Percentiles rank a stretch among this genome's conserved stretches.
Evolutionary conservation across 1,140 invertebrate genomes (phyloP).

Genomic region (Neomicropteryx cornuta): DNA sequence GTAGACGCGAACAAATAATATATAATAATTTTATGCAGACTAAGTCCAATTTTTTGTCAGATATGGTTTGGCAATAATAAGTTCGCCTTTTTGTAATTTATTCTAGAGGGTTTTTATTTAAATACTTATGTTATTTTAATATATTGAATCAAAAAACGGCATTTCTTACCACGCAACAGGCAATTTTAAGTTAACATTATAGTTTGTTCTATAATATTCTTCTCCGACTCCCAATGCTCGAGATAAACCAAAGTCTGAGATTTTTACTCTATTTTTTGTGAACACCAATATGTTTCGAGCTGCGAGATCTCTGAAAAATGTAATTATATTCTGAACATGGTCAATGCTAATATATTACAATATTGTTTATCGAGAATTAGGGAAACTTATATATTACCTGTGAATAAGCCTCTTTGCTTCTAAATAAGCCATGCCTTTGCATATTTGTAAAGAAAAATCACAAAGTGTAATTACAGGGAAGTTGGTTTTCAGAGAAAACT

Average conservation of each 20-base stretch:
- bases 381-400: slow-evolving; percentile 32
- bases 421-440: slow-evolving; percentile 92
- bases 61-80: too few species aligned
- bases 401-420: slow-evolving; percentile 92
- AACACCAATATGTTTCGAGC: slow-evolving; percentile 94
- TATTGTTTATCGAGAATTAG: not conserved
- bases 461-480: slow-evolving; percentile 84
- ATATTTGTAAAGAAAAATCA: slow-evolving; percentile 89
- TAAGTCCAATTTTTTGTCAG: too few species aligned
- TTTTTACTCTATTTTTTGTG: slow-evolving; percentile 93
- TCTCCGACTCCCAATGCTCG: slow-evolving; percentile 93
- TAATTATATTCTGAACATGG: slow-evolving; percentile 11
- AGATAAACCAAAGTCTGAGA: slow-evolving; percentile 95
- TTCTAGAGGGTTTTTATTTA: too few species aligned
- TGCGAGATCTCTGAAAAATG: slow-evolving; percentile 68
- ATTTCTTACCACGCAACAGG: slow-evolving; percentile 87
- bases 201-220: slow-evolving; percentile 98
- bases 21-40: too few species aligned
- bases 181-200: slow-evolving; percentile 93
- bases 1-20: too few species aligned
- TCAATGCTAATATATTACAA: not conserved
- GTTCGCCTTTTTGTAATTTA: too few species aligned
- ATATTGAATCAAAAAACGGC: too few species aligned
- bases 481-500: slow-evolving; percentile 73
- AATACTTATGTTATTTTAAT: too few species aligned